These are phyloP conservation scores for Cossypha heuglini DNA, from an alignment of 2,797 vertebrate species.

Conservation along the genomic window DNA sequence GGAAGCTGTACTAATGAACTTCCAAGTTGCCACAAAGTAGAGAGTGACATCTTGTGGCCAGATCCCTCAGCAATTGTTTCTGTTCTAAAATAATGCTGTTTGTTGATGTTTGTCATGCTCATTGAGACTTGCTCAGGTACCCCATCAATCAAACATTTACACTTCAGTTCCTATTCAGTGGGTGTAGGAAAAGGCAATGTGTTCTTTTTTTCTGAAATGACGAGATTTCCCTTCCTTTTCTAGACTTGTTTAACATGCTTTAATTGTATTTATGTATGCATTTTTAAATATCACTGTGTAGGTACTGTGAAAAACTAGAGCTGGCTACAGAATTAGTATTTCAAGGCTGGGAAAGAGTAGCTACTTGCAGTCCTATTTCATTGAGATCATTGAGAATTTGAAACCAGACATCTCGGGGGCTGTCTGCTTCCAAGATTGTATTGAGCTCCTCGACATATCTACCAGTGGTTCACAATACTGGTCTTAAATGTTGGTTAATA, in stretches of 20 bases:
- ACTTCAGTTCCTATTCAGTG: background rate
- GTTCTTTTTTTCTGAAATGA: background rate
- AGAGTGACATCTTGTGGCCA: constrained; percentile 47
- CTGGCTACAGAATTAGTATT: background rate
- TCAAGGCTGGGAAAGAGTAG: background rate
- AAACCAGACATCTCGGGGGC: background rate
- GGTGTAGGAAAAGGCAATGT: background rate
- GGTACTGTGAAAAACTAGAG: background rate
- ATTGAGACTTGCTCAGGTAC: background rate
- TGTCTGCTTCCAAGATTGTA: background rate
- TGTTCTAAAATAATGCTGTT: background rate
- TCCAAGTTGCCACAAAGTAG: background rate
- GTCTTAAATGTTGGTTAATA: background rate
- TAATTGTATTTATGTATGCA: background rate
- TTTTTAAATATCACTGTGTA: background rate
- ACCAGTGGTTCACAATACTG: background rate
- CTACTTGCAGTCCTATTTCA: background rate
- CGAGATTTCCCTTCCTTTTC: background rate
- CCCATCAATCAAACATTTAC: background rate
- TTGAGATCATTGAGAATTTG: background rate
- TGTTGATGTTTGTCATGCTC: background rate
- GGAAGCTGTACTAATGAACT: background rate
- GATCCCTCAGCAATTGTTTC: background rate
- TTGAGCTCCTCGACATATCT: background rate
- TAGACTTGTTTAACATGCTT: background rate